Evolutionary conservation across 2,888 invertebrate genomes (phyloP).

Genomic region (Tetranychus truncatus): DNA sequence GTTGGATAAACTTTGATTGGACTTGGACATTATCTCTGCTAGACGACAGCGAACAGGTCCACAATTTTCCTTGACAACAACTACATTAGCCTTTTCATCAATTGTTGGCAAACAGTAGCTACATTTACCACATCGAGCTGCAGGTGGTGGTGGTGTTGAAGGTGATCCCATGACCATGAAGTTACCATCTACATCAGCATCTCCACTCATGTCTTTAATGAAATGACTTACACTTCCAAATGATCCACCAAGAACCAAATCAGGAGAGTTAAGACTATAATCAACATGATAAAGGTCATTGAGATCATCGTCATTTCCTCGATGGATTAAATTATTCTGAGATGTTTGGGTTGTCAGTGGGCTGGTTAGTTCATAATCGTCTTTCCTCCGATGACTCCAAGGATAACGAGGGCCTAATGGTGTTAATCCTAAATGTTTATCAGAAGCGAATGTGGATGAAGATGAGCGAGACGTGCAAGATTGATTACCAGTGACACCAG

Average conservation of each 20-base stretch:
- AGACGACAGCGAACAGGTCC: not conserved
- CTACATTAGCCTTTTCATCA: constrained; percentile 10
- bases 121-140: not conserved
- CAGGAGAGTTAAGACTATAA: not conserved
- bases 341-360: not conserved
- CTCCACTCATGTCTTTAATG: not conserved
- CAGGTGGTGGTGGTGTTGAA: not conserved
- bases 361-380: not conserved
- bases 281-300: not conserved
- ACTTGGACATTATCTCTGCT: not conserved
- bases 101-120: not conserved
- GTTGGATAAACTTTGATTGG: not conserved
- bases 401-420: not conserved
- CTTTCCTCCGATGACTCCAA: not conserved
- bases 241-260: not conserved
- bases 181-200: not conserved
- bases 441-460: not conserved
- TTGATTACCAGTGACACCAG: not conserved
- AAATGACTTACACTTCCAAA: not conserved
- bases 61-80: constrained; percentile 1
- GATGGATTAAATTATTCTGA: not conserved
- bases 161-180: not conserved
- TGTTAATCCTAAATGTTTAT: not conserved
- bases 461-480: not conserved
- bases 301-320: not conserved